phyloP scores from a whole-genome alignment of 2,888 invertebrate genomes.

The Drosophila longiperda region DNA sequence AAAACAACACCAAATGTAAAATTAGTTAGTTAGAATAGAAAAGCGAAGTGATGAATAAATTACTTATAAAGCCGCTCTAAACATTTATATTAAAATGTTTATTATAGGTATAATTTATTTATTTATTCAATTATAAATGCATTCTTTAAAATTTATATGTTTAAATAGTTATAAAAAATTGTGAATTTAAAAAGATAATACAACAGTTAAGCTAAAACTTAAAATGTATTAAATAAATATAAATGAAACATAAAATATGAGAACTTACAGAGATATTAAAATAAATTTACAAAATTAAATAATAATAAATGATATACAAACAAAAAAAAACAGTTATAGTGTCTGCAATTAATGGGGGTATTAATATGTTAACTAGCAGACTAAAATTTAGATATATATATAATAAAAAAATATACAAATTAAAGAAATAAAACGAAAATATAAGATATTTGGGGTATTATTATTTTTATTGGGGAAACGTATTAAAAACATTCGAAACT shows the following conservation, averaged over 20 bases:
- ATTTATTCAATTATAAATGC: not conserved
- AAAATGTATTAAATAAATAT: not conserved
- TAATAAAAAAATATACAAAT: not conserved
- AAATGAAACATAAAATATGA: not conserved
- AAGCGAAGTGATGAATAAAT: not conserved
- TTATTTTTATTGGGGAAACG: not conserved
- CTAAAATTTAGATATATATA: not conserved
- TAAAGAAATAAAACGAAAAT: not conserved
- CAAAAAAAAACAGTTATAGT: not conserved
- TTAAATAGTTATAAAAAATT: not conserved
- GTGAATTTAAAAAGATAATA: not conserved
- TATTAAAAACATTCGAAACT: not conserved
- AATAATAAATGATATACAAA: not conserved
- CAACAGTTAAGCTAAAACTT: not conserved
- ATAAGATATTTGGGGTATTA: not conserved
- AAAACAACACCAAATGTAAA: not conserved
- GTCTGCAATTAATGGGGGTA: not conserved
- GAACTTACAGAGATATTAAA: not conserved
- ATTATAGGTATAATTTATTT: not conserved
- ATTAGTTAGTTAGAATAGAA: not conserved
- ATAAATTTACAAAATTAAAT: no score
- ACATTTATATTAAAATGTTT: not conserved
- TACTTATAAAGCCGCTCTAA: not conserved
- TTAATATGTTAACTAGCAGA: not conserved
- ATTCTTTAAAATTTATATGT: not conserved